These are phyloP conservation scores for Macquaria ambigua DNA, from an alignment of 2,113 vertebrate species.

Conservation along the genomic window DNA sequence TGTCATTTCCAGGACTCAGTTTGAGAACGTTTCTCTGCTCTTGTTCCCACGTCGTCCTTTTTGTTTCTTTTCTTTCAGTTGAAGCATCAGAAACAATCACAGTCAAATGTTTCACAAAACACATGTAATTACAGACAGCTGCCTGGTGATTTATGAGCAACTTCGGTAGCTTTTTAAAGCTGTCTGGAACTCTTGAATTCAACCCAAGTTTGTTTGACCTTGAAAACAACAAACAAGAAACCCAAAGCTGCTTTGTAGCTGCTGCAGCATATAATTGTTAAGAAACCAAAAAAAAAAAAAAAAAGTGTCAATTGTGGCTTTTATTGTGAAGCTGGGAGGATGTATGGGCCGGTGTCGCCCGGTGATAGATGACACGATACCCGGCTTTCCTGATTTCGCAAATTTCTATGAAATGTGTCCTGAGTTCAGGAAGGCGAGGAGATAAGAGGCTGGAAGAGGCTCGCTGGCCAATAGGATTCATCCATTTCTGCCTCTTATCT, in stretches of 20 bases:
- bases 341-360: slow-evolving; percentile 65
- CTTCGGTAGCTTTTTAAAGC: background rate
- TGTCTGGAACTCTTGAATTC: slow-evolving; percentile 7
- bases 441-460: slow-evolving; percentile 79
- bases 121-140: background rate
- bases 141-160: slow-evolving; percentile 84
- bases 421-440: slow-evolving; percentile 68
- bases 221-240: slow-evolving; percentile 36
- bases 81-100: background rate
- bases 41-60: background rate
- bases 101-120: background rate
- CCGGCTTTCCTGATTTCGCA: slow-evolving; percentile 77
- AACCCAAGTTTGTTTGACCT: slow-evolving; percentile 63
- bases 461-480: slow-evolving; percentile 75
- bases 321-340: slow-evolving; percentile 68
- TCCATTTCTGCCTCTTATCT: slow-evolving; percentile 84
- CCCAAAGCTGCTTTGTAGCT: background rate
- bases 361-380: slow-evolving; percentile 69
- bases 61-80: background rate
- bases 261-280: slow-evolving; percentile 46
- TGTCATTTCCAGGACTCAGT: background rate
- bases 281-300: slow-evolving; percentile 25
- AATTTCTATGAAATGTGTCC: slow-evolving; percentile 82
- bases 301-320: slow-evolving; percentile 71
- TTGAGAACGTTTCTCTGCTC: background rate